These are phyloP conservation scores for Aplochiton taeniatus DNA, from an alignment of 2,797 vertebrate genomes.

Conservation along the genomic window DNA sequence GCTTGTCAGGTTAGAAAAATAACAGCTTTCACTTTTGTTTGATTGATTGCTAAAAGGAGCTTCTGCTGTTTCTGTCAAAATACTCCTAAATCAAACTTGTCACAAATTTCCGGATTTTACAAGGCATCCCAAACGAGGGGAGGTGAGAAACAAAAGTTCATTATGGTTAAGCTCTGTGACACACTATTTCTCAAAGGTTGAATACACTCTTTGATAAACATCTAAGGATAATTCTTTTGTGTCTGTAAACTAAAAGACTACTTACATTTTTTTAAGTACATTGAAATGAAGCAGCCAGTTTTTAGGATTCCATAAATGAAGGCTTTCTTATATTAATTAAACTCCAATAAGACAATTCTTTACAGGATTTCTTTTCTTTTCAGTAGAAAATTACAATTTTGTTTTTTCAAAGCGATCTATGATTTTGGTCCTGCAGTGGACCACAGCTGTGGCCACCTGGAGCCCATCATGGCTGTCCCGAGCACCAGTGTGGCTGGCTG, in stretches of 20 bases:
- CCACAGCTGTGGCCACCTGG: constrained; percentile 69
- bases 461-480: constrained; percentile 70
- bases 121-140: constrained; percentile 54
- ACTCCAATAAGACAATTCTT: too few relatives aligned
- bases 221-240: constrained; percentile 35
- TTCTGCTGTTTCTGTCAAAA: constrained; percentile 81
- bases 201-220: constrained; percentile 42
- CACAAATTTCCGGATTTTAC: constrained; percentile 75
- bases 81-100: constrained; percentile 79
- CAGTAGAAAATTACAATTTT: neutral
- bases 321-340: too few relatives aligned
- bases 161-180: constrained; percentile 38
- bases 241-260: constrained; percentile 28
- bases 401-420: neutral
- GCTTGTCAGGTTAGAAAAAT: constrained; percentile 76
- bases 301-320: too few relatives aligned
- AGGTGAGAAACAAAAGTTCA: constrained; percentile 50
- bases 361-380: too few relatives aligned
- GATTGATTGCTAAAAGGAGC: constrained; percentile 77
- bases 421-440: neutral
- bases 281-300: too few relatives aligned
- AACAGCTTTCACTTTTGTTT: constrained; percentile 75
- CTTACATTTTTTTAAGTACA: constrained; percentile 16
- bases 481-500: constrained; percentile 21
- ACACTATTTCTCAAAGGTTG: constrained; percentile 37